Evolutionary conservation across 1,140 invertebrate genomes (phyloP).

Genomic region (Zaprionus nigranus): DNA sequence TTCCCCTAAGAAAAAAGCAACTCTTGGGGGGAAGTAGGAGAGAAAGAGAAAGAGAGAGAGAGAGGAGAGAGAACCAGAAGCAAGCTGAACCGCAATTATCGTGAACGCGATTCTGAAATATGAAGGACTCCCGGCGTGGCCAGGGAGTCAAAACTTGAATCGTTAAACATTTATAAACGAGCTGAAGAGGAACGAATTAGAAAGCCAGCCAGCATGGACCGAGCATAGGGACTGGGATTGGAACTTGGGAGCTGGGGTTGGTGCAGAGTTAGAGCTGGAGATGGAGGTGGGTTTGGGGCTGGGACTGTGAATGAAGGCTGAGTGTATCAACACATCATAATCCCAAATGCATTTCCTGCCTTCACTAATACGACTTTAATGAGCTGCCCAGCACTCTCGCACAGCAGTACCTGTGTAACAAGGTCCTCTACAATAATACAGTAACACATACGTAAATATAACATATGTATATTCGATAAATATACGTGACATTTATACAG

Average conservation of each 20-base stretch:
- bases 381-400: constrained; percentile 48
- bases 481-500: background rate
- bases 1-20: constrained; percentile 18
- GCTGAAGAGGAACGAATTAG: constrained; percentile 43
- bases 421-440: background rate
- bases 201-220: background rate
- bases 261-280: background rate
- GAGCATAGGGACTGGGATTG: background rate
- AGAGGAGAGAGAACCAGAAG: background rate
- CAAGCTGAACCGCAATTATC: constrained; percentile 73
- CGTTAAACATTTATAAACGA: constrained; percentile 78
- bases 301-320: background rate
- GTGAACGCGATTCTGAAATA: constrained; percentile 67
- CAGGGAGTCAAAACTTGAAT: constrained; percentile 62
- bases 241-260: background rate
- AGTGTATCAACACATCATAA: constrained; percentile 75
- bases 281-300: background rate
- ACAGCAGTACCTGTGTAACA: background rate
- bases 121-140: constrained; percentile 19
- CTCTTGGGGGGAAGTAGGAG: background rate
- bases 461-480: too few species aligned
- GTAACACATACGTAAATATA: too few species aligned
- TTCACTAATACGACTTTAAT: constrained; percentile 71
- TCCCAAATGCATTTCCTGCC: constrained; percentile 43
- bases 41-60: constrained; percentile 22